A percentile compares a stretch with the other conserved stretches of the same genome.
These are phyloP conservation scores for Phyllotis vaccarum DNA, from an alignment of 2,797 vertebrate species.

Conservation along the genomic window DNA sequence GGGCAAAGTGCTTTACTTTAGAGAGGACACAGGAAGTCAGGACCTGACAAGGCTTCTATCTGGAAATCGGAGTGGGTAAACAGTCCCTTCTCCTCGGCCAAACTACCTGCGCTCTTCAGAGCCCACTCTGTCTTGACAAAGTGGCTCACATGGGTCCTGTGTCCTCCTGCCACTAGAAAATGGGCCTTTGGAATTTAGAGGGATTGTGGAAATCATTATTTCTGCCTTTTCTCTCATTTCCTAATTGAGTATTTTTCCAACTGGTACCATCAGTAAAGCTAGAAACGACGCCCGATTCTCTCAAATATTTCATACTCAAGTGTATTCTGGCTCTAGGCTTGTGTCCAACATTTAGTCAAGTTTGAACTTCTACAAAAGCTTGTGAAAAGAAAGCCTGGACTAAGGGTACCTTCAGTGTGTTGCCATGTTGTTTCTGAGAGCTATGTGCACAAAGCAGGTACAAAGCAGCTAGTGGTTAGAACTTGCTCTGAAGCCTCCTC, in stretches of 20 bases:
- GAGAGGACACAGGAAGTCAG: slow-evolving; percentile 65
- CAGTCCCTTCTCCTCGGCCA: slow-evolving; percentile 28
- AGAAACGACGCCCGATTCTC: slow-evolving; percentile 80
- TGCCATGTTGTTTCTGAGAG: neutral
- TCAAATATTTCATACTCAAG: slow-evolving; percentile 77
- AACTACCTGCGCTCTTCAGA: neutral
- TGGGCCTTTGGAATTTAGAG: neutral
- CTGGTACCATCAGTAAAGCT: slow-evolving; percentile 70
- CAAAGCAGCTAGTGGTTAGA: neutral
- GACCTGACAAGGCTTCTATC: slow-evolving; percentile 52
- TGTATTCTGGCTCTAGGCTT: slow-evolving; percentile 76
- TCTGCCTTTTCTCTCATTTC: slow-evolving; percentile 62
- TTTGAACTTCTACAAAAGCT: slow-evolving; percentile 71
- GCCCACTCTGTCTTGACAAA: neutral
- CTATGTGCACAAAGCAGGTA: neutral
- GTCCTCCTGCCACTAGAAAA: neutral
- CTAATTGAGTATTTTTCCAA: slow-evolving; percentile 83
- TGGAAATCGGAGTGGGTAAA: slow-evolving; percentile 40
- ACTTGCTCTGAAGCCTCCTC: rapidly evolving
- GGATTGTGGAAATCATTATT: neutral
- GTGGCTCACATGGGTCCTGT: neutral
- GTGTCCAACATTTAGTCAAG: slow-evolving; percentile 77
- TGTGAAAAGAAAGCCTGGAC: slow-evolving; percentile 72
- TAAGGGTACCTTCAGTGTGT: slow-evolving; percentile 55
- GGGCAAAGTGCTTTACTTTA: slow-evolving; percentile 61